Base-by-base conservation (phyloP, 2,888 invertebrate species). In the Serripes groenlandicus region DNA sequence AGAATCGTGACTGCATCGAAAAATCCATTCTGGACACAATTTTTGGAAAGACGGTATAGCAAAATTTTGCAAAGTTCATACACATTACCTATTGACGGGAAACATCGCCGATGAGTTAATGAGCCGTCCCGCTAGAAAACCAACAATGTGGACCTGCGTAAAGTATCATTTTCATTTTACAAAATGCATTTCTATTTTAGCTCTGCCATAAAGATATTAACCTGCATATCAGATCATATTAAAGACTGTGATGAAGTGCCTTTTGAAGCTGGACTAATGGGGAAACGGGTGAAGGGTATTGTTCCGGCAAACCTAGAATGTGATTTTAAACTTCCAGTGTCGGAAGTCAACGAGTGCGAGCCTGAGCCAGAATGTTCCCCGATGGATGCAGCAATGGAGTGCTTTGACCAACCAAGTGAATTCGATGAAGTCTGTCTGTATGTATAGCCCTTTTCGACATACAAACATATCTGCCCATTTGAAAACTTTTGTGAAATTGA, bases 401-500 rank as follows among this genome's bases (percentile, higher is more conserved):
- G 85, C 54, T 85, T 85, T 49, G 15, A 3, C 3, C 11, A 42
- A 52, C 37, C 56, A 0, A 18, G 28, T 26, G 56, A 32, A 3
- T 76, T 52, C 30, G 26, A 26, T 0, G 37, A 58, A 26, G 54
- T 74, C 42, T 85, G 85, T 68, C 32, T 5, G 85, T 81, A 81
- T 32, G 62, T 3, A 30, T 32, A 15, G 15, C n/a, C n/a, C n/a
- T n/a, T n/a, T n/a, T n/a, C n/a, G n/a, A n/a, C n/a, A n/a, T n/a
- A n/a, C n/a, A n/a, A n/a, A n/a, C n/a, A n/a, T n/a, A n/a, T n/a
- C n/a, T n/a, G n/a, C n/a, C n/a, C n/a, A n/a, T n/a, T n/a, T n/a
- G n/a, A n/a, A n/a, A n/a, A n/a, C n/a, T n/a, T n/a, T n/a, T n/a
- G n/a, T n/a, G n/a, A n/a, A n/a, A n/a, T n/a, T n/a, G n/a, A n/a